Evolutionary conservation across 2,888 invertebrate genomes (phyloP).

Genomic region (Caradrina kadenii): DNA sequence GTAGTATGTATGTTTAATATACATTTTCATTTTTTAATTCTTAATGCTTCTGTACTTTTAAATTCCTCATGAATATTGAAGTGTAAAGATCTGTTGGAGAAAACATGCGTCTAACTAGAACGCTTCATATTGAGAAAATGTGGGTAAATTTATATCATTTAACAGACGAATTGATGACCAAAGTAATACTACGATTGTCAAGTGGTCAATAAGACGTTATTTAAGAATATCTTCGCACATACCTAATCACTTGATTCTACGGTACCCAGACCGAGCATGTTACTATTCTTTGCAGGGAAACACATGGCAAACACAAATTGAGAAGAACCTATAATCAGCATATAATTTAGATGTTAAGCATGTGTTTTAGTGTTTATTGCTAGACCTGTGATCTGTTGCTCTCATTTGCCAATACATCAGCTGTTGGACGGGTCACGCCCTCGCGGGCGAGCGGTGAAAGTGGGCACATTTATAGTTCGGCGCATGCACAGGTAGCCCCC

Average conservation of each 20-base stretch:
- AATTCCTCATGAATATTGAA: not conserved
- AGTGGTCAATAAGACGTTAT: constrained; percentile 2
- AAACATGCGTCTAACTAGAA: not conserved
- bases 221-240: not conserved
- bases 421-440: constrained; percentile 79
- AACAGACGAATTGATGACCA: constrained; percentile 10
- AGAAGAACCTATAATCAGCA: not conserved
- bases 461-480: constrained; percentile 77
- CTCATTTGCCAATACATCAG: constrained; percentile 77
- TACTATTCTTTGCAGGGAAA: not conserved
- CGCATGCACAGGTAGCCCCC: constrained; percentile 72
- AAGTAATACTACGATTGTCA: not conserved
- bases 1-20: not conserved
- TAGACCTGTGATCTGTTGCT: constrained; percentile 61
- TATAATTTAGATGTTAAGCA: constrained; percentile 11
- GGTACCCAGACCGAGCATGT: constrained; percentile 1
- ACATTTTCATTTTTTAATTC: not conserved
- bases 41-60: not conserved
- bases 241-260: constrained; percentile 9
- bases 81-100: not conserved
- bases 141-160: constrained; percentile 6
- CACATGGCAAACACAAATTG: not conserved
- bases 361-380: constrained; percentile 46
- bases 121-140: constrained; percentile 4
- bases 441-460: constrained; percentile 75